phyloP scores from a whole-genome alignment of 92 coral and sea anemone species.

The Chrysogorgia sp. region DNA sequence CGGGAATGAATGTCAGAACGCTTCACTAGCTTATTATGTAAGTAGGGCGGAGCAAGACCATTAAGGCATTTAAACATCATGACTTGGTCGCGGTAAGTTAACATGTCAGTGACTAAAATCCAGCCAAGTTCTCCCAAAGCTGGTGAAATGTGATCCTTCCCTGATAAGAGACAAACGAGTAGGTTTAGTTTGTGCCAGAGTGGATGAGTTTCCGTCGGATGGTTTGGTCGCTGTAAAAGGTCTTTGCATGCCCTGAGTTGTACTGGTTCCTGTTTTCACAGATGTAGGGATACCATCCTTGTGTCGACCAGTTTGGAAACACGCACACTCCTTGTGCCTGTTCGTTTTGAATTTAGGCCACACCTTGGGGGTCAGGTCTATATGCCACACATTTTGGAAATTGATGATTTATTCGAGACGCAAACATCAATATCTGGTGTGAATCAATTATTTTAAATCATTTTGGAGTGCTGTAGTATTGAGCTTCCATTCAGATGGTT shows the following conservation, averaged over 20 bases:
- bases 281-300: background rate
- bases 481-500: constrained; percentile 42
- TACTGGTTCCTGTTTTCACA: constrained; percentile 5
- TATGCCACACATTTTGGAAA: constrained; percentile 32
- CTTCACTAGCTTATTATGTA: too few species aligned
- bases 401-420: constrained; percentile 48
- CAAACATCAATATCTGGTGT: constrained; percentile 45
- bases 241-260: constrained; percentile 8
- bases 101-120: too few species aligned
- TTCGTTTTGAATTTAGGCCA: background rate
- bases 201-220: constrained; percentile 11
- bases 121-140: too few species aligned
- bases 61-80: too few species aligned
- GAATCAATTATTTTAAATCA: constrained; percentile 41
- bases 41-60: too few species aligned
- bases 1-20: too few species aligned
- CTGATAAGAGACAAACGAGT: constrained; percentile 36
- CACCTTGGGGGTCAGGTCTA: constrained; percentile 30
- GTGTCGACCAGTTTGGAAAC: too few species aligned
- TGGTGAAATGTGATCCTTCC: too few species aligned
- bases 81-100: too few species aligned
- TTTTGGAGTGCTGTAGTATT: constrained; percentile 9
- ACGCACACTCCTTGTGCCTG: background rate
- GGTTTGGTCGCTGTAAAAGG: background rate
- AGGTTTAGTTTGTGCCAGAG: constrained; percentile 1